phyloP scores from a whole-genome alignment of 1,140 invertebrate genomes.

The Drosophila cardini region DNA sequence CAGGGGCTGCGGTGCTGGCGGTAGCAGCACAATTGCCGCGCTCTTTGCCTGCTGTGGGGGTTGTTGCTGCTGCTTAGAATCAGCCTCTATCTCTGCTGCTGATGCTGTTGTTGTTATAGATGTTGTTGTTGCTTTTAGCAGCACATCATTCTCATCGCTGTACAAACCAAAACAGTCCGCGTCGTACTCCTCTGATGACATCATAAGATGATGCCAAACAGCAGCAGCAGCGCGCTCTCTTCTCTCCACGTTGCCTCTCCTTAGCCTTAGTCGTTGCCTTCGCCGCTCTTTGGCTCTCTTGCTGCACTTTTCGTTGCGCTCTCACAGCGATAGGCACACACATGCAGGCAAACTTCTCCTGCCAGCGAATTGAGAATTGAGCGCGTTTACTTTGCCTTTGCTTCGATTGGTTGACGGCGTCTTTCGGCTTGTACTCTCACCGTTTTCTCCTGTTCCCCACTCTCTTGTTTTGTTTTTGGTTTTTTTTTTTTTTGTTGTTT shows the following conservation, averaged over 20 bases:
- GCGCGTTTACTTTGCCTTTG: constrained; percentile 39
- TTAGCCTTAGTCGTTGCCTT: constrained; percentile 14
- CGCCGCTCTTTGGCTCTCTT: constrained; percentile 36
- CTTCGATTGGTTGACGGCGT: constrained; percentile 41
- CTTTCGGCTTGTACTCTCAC: constrained; percentile 12
- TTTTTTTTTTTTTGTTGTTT: too few relatives aligned
- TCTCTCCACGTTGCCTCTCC: constrained; percentile 48
- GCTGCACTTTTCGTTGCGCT: constrained; percentile 52
- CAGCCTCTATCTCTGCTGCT: constrained; percentile 37
- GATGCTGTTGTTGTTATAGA: constrained; percentile 48
- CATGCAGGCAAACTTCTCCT: constrained; percentile 49
- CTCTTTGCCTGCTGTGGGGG: constrained; percentile 45
- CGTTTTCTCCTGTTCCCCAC: constrained; percentile 34
- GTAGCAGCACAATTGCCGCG: constrained; percentile 28
- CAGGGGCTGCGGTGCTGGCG: constrained; percentile 38
- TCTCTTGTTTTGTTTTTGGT: constrained; percentile 4
- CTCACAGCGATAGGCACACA: constrained; percentile 49
- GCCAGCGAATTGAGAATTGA: constrained; percentile 18
- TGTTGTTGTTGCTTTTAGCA: constrained; percentile 89
- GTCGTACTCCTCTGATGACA: constrained; percentile 97
- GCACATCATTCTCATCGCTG: constrained; percentile 91
- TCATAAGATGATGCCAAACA: constrained; percentile 90
- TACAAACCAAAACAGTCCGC: constrained; percentile 94
- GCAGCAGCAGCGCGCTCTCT: constrained; percentile 64
- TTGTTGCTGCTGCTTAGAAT: constrained; percentile 48